A percentile compares a stretch with the other conserved stretches of the same genome.
Conservation (phyloP, 1,140 invertebrate genomes). For the Megalonaias nervosa region DNA sequence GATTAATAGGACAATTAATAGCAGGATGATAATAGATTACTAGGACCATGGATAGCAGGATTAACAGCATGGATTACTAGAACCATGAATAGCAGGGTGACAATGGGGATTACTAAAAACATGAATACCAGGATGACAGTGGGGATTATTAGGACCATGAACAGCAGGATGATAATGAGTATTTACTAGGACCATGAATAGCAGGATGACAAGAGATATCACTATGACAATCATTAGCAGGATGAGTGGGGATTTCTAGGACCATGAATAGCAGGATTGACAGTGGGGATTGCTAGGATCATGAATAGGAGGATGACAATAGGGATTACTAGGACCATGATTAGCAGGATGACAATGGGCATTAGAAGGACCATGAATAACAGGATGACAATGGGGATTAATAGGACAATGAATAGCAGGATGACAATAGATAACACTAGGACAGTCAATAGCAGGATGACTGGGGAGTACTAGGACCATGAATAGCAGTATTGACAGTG, state of each 20-base stretch:
- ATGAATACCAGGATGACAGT: not conserved
- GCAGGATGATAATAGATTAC: too few relatives aligned
- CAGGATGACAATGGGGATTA: not conserved
- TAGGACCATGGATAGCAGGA: too few relatives aligned
- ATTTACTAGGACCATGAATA: not conserved
- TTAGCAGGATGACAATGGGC: not conserved
- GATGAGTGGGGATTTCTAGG: not conserved
- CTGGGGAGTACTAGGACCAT: not conserved
- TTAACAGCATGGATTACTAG: not conserved
- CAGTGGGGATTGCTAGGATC: slow-evolving; percentile 3
- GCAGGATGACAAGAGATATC: not conserved
- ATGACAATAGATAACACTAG: not conserved
- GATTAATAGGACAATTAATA: too few relatives aligned
- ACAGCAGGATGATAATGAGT: not conserved
- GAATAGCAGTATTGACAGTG: not conserved
- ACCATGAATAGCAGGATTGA: not conserved
- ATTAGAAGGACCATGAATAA: not conserved
- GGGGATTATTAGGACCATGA: not conserved
- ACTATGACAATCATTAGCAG: not conserved
- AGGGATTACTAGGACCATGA: not conserved
- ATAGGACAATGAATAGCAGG: not conserved
- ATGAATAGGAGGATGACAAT: not conserved
- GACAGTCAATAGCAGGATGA: not conserved
- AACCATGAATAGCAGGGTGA: too few relatives aligned
- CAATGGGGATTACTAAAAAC: not conserved